Evolutionary conservation across 1,140 invertebrate species (phyloP), one percentile per base, ranked within the genome.

Genomic region (Eupristina koningsbergeri): DNA sequence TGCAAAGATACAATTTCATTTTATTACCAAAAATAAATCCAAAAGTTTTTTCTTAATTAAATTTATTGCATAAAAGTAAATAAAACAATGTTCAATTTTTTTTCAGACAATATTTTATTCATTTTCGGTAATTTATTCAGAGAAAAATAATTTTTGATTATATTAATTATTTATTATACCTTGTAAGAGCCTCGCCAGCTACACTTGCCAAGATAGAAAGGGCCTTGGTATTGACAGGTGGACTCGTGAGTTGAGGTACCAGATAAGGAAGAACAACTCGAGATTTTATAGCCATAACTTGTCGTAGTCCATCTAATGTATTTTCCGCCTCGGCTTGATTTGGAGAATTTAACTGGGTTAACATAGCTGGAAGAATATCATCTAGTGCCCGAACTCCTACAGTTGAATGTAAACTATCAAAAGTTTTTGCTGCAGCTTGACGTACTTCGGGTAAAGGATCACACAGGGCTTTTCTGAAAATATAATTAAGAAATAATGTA

Each of bases 211-310:
- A 92, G 87, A 98, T 96, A 8, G 98, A 97, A 29, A 99, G 91
- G 8, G 98, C 98, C 93, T 97, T 97, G 5, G 97, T 98, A 92
- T 99, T 99, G 13, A 97, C 96, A 73, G 95, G 96, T 29, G 96
- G 95, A 36, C 95, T 94, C 6, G 97, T 99, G 85, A 99, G 93
- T 93, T 99, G 98, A 26, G 98, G 98, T 71, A 99, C 96, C 69
- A 99, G 93, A 92, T 99, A 99, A 5, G 98, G 98, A 83, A 99
- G 92, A 45, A 99, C 98, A 0, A 98, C 98, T 86, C 97, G 94
- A 15, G 98, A 98, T 93, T 99, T 99, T 61, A 99, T 97, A 22
- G 97, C 96, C 97, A 99, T 99, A 9, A 99, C 97, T 94, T 99
- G 98, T 81, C 97, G 94, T 79, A 99, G 93, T 63, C 98, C 98